phyloP scores from a whole-genome alignment of 2,797 vertebrate genomes.

The Echeneis naucrates region DNA sequence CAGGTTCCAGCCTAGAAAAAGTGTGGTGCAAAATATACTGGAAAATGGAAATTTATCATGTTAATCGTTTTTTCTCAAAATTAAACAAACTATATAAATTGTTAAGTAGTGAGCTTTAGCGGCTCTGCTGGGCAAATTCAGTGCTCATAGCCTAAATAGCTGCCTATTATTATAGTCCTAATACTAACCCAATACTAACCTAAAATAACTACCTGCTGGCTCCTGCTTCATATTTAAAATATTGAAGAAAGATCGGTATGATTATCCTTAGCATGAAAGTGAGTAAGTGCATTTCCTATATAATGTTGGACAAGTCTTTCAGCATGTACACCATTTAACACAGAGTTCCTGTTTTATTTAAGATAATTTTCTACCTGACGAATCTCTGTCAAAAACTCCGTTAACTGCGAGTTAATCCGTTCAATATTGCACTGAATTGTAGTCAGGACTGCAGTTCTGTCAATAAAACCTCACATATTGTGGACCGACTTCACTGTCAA shows the following conservation, averaged over 20 bases:
- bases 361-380: slow-evolving; percentile 5
- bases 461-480: background rate
- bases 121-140: too few species aligned
- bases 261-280: background rate
- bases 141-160: too few species aligned
- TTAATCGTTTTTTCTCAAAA: too few species aligned
- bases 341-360: background rate
- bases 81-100: too few species aligned
- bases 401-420: background rate
- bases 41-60: too few species aligned
- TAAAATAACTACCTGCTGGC: background rate
- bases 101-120: too few species aligned
- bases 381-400: background rate
- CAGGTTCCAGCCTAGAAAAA: background rate
- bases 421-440: background rate
- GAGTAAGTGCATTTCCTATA: background rate
- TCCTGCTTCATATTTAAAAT: background rate
- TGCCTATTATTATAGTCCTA: too few species aligned
- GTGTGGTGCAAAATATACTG: too few species aligned
- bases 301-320: background rate
- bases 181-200: too few species aligned
- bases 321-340: too few species aligned
- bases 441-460: background rate
- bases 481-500: slow-evolving; percentile 5
- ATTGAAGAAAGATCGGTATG: background rate